Conservation (phyloP, 2,113 vertebrate genomes). For the Myxocyprinus asiaticus region DNA sequence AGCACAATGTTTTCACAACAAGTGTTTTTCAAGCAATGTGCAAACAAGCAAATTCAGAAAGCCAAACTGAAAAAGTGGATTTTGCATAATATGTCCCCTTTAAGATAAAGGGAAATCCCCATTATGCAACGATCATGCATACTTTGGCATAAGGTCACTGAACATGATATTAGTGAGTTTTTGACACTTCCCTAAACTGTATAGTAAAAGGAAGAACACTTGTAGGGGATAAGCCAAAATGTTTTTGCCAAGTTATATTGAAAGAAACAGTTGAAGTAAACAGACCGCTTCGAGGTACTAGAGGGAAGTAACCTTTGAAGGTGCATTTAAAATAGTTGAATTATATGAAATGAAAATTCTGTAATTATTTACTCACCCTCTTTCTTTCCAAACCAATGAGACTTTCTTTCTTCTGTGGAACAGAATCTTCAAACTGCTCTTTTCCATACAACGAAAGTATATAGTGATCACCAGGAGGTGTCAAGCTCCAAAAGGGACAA, state of each 20-base stretch:
- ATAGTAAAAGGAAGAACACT: neutral
- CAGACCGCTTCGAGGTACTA: constrained; percentile 20
- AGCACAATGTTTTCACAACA: too few species aligned
- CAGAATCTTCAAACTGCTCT: too few species aligned
- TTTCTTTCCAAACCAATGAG: too few species aligned
- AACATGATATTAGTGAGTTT: neutral
- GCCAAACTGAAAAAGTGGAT: too few species aligned
- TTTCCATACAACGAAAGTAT: too few species aligned
- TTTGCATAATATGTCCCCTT: neutral
- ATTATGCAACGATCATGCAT: neutral
- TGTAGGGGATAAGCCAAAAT: neutral
- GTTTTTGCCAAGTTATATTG: constrained; percentile 46
- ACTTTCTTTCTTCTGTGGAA: too few species aligned
- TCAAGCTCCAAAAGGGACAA: too few species aligned
- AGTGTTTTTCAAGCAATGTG: too few species aligned
- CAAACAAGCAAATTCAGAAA: too few species aligned
- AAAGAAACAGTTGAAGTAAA: constrained; percentile 16
- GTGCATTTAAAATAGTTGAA: neutral
- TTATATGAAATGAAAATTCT: too few species aligned
- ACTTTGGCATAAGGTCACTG: neutral
- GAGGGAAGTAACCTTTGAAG: neutral
- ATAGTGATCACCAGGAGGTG: too few species aligned
- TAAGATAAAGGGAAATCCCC: constrained; percentile 14
- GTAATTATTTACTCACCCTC: too few species aligned
- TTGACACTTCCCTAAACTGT: constrained; percentile 4